Evolutionary conservation across 2,888 invertebrate species (phyloP), one percentile per base, ranked within the genome.

Genomic region (Buathra laborator): DNA sequence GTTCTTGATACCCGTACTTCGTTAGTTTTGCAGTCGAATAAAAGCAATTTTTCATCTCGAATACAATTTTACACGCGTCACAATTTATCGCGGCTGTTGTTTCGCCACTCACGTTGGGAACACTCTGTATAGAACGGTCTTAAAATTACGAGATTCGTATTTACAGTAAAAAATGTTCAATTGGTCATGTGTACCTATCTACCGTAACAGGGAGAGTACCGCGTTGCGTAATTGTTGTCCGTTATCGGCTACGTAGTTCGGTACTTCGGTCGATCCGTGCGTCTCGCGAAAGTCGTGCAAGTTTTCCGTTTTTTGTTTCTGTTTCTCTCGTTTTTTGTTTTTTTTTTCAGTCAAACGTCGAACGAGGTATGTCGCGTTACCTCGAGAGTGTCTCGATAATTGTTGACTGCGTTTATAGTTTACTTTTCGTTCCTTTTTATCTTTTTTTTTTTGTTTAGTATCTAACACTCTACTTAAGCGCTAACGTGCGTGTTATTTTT

Each of bases 101-200:
- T n/a, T 19, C 19, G 46, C 14, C 9, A 32, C 16, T 62, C 46
- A 10, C 24, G 32, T 87, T 84, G 86, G 88, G 91, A 90, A 88
- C 91, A 92, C 88, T 92, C 93, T 93, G 93, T 91, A 92, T 92
- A 91, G 89, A 93, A 92, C 86, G 89, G 90, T 89, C 92, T 93
- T 89, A 89, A 90, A 92, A 93, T 93, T 92, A 92, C 92, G 91
- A 93, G 91, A 91, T 92, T 91, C 91, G 91, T 93, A 93, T 93
- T 93, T 93, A 93, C 93, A 93, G 93, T 93, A 93, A 93, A 93
- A 93, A 93, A 93, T 90, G 92, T 92, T 87, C 86, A 92, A 93
- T 93, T 93, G 91, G 93, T 93, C 93, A 91, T 93, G 91, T 91
- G 91, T 91, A 91, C 88, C 91, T 92, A 92, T 89, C 91, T 91